Percentiles rank a stretch among this genome's conserved stretches.
Evolutionary conservation across 2,797 vertebrate species (phyloP).

Genomic region (Poecilia picta): DNA sequence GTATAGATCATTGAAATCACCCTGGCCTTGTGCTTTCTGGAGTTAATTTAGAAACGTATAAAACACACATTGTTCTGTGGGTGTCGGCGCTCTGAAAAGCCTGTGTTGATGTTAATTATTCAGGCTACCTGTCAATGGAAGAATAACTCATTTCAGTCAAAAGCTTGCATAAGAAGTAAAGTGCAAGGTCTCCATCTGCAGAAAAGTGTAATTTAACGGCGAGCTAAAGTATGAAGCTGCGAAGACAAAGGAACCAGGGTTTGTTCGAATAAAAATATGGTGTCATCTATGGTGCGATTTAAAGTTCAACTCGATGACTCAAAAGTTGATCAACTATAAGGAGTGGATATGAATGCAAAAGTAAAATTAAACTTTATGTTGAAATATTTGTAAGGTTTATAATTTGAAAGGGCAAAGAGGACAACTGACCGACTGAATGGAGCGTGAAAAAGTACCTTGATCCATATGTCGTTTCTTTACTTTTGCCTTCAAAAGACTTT

Average conservation of each 20-base stretch:
- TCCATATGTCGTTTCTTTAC: neutral
- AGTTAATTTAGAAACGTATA: neutral
- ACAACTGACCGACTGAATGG: neutral
- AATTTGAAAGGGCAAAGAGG: neutral
- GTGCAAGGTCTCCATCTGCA: conserved; percentile 32
- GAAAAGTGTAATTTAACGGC: neutral
- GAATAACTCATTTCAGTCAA: conserved; percentile 11
- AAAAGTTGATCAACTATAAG: neutral
- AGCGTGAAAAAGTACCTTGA: neutral
- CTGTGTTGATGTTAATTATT: conserved; percentile 7
- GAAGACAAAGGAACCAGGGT: neutral
- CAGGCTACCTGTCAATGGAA: conserved; percentile 10
- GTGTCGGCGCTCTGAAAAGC: neutral
- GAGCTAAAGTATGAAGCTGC: neutral
- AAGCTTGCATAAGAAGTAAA: neutral
- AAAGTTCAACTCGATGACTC: neutral
- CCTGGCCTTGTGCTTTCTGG: neutral
- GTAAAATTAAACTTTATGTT: neutral
- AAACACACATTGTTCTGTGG: neutral
- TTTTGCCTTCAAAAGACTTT: neutral
- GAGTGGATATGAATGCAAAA: neutral
- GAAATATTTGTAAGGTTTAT: neutral
- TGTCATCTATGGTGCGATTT: neutral
- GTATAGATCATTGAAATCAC: neutral
- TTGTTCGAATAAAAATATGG: neutral